Percentiles rank a stretch among this genome's conserved stretches.
phyloP scores from a whole-genome alignment of 2,888 invertebrate genomes.

The Holacanthella duospinosa region DNA sequence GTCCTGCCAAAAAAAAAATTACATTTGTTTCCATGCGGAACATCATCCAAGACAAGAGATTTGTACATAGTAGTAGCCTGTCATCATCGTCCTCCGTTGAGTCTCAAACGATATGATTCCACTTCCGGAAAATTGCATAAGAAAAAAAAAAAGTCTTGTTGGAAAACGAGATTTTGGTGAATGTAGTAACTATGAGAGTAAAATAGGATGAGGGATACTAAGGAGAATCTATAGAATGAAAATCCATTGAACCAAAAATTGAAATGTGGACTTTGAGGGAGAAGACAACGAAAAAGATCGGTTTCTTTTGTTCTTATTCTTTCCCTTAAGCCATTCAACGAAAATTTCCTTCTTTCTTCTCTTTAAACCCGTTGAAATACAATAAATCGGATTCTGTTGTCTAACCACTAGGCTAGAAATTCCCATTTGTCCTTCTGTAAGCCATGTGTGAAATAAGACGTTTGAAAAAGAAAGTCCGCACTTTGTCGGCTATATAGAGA shows the following conservation, averaged over 20 bases:
- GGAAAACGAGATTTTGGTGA: background rate
- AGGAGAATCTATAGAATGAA: background rate
- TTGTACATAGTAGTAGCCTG: background rate
- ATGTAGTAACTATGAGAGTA: background rate
- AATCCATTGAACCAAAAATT: constrained; percentile 1
- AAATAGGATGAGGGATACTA: background rate
- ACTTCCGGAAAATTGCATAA: background rate
- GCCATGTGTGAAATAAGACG: constrained; percentile 3
- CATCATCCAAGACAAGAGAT: background rate
- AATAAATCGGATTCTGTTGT: constrained; percentile 6
- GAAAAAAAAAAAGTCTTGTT: background rate
- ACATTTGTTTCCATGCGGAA: background rate
- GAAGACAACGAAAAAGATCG: background rate
- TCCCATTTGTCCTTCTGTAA: background rate
- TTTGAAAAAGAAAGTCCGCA: background rate
- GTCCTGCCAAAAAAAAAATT: no score
- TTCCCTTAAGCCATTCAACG: background rate
- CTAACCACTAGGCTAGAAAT: background rate
- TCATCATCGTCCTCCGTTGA: background rate
- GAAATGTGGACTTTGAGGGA: constrained; percentile 3
- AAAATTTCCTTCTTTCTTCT: background rate
- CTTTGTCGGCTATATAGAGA: no score
- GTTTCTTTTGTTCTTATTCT: background rate
- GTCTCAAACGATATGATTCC: background rate
- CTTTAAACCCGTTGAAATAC: background rate